Percentiles rank a stretch among this genome's conserved stretches.
Evolutionary conservation across 2,797 vertebrate genomes (phyloP).

Genomic region (Thalassophryne amazonica): DNA sequence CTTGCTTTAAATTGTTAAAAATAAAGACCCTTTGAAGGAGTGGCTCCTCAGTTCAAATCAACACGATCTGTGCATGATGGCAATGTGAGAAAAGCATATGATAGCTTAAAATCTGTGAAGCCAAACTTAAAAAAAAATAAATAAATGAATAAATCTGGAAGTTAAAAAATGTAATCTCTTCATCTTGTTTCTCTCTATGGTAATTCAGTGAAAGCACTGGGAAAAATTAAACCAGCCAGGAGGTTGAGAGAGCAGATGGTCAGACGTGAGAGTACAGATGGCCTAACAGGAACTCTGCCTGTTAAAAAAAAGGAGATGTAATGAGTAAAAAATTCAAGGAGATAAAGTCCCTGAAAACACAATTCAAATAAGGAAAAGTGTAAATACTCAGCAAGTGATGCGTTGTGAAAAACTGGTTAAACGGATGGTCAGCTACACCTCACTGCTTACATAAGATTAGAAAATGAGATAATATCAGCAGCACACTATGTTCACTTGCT

Average conservation of each 20-base stretch:
- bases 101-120: conserved; percentile 17
- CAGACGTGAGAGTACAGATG: conserved; percentile 21
- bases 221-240: conserved; percentile 14
- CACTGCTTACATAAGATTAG: background rate
- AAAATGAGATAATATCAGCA: conserved; percentile 13
- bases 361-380: too few species aligned
- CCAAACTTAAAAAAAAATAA: too few species aligned
- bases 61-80: background rate
- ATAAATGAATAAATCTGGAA: too few species aligned
- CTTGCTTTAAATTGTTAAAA: too few species aligned
- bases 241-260: conserved; percentile 53
- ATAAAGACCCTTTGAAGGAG: conserved; percentile 19
- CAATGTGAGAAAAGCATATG: conserved; percentile 32
- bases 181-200: background rate
- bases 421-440: background rate
- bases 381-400: background rate
- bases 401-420: background rate
- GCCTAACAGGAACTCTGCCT: conserved; percentile 20
- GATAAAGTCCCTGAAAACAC: too few species aligned
- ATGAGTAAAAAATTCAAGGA: too few species aligned
- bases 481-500: conserved; percentile 1
- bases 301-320: too few species aligned
- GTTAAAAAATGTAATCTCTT: conserved; percentile 39
- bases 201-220: conserved; percentile 11
- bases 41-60: conserved; percentile 22